Conservation (phyloP, 2,888 invertebrate genomes). For the Notocelia uddmanniana region DNA sequence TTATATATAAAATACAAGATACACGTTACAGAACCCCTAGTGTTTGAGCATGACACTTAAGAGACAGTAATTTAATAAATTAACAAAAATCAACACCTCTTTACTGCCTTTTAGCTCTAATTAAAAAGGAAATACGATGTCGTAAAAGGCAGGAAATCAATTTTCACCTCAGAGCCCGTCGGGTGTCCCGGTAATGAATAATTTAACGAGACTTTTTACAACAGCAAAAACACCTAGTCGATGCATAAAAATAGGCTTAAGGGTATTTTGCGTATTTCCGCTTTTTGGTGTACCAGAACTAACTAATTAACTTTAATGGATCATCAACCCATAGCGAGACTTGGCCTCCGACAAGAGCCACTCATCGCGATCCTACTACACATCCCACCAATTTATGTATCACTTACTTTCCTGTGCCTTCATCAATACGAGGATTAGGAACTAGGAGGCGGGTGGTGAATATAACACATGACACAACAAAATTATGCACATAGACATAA, state of each 20-base stretch:
- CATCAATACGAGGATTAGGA: too few relatives aligned
- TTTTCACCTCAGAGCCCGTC: constrained; percentile 48
- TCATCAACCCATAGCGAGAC: too few relatives aligned
- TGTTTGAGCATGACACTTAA: background rate
- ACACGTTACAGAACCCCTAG: too few relatives aligned
- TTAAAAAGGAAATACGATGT: constrained; percentile 50
- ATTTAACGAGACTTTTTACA: constrained; percentile 52
- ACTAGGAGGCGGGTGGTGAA: too few relatives aligned
- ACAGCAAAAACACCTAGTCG: constrained; percentile 34
- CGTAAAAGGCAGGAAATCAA: constrained; percentile 52
- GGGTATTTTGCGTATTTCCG: background rate
- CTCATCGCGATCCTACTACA: too few relatives aligned
- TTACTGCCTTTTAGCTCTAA: constrained; percentile 50
- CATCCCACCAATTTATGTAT: too few relatives aligned
- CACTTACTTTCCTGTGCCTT: too few relatives aligned
- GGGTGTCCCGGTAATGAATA: constrained; percentile 57
- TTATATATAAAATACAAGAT: too few relatives aligned
- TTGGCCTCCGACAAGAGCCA: too few relatives aligned
- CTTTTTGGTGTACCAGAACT: background rate
- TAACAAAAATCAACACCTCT: constrained; percentile 39
- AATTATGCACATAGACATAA: too few relatives aligned
- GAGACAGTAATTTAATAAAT: constrained; percentile 25
- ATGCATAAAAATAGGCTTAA: constrained; percentile 12
- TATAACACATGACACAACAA: too few relatives aligned
- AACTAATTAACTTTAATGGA: too few relatives aligned